phyloP scores from a whole-genome alignment of 2,888 invertebrate genomes.

The Scaptomyza parva region DNA sequence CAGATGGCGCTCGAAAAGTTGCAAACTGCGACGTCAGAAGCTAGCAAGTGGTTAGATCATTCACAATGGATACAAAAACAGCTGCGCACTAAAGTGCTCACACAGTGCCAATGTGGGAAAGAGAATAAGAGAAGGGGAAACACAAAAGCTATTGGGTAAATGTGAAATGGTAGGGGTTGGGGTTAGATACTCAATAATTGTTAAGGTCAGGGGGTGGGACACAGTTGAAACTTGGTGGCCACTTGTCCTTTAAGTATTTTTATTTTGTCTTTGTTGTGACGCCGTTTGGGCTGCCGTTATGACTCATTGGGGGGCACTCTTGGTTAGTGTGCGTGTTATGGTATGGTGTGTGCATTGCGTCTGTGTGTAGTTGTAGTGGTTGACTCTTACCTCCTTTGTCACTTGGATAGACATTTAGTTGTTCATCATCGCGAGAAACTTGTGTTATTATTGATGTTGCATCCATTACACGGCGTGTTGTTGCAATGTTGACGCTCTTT shows the following conservation, averaged over 20 bases:
- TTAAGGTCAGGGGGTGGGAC: constrained; percentile 50
- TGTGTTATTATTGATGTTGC: constrained; percentile 99
- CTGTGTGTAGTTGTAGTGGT: constrained; percentile 9
- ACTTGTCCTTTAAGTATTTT: constrained; percentile 69
- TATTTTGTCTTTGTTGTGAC: constrained; percentile 74
- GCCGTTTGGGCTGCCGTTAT: constrained; percentile 53
- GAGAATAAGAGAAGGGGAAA: constrained; percentile 9
- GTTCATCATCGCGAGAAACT: constrained; percentile 99
- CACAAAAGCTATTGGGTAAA: constrained; percentile 20
- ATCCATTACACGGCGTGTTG: constrained; percentile 90
- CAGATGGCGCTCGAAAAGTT: constrained; percentile 64
- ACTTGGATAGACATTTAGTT: constrained; percentile 90
- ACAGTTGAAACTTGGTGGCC: constrained; percentile 39
- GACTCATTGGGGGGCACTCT: constrained; percentile 55
- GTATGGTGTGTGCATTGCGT: not conserved
- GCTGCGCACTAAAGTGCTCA: constrained; percentile 49
- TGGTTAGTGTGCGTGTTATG: constrained; percentile 5
- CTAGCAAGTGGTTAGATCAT: constrained; percentile 76
- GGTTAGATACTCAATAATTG: constrained; percentile 31
- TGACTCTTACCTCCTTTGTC: constrained; percentile 91
- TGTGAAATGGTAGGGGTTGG: constrained; percentile 35
- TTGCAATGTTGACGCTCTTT: constrained; percentile 42
- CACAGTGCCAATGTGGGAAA: constrained; percentile 8
- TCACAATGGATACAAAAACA: constrained; percentile 59
- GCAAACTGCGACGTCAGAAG: constrained; percentile 50